A percentile compares a stretch with the other conserved stretches of the same genome.
These are phyloP conservation scores for Andrena marginata DNA, from an alignment of 2,888 invertebrate genomes.

Conservation along the genomic window DNA sequence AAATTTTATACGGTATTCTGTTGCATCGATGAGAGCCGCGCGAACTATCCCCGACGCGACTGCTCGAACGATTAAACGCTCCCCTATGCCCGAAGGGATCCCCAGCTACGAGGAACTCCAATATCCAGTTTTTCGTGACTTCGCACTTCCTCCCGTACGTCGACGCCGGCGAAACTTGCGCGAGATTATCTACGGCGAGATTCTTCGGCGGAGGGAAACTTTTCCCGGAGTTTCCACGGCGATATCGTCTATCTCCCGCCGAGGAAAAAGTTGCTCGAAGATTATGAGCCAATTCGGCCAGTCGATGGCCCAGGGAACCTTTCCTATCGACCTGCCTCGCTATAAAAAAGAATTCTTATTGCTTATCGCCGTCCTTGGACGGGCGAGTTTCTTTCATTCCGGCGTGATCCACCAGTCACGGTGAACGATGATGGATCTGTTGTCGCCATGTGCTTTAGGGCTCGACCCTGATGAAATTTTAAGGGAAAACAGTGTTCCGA, in stretches of 20 bases:
- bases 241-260: slow-evolving; percentile 21
- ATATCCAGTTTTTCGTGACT: slow-evolving; percentile 19
- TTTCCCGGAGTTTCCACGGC: slow-evolving; percentile 2
- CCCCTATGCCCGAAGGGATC: background rate
- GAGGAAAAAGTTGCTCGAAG: slow-evolving; percentile 13
- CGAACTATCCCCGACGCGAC: background rate
- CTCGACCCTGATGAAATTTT: too few relatives aligned
- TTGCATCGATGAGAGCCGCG: background rate
- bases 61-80: background rate
- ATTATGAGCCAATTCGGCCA: slow-evolving; percentile 13
- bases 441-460: too few relatives aligned
- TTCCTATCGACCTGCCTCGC: background rate
- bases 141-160: slow-evolving; percentile 25
- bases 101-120: background rate
- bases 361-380: background rate
- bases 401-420: background rate
- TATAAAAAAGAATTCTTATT: background rate
- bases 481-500: too few relatives aligned
- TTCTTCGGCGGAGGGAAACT: background rate
- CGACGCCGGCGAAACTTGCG: slow-evolving; percentile 8
- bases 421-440: background rate
- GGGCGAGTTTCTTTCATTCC: background rate
- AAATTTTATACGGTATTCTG: background rate
- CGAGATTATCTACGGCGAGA: slow-evolving; percentile 29
- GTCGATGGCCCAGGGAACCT: slow-evolving; percentile 5